phyloP scores from a whole-genome alignment of 2,113 vertebrate species.

The Ictalurus furcatus region DNA sequence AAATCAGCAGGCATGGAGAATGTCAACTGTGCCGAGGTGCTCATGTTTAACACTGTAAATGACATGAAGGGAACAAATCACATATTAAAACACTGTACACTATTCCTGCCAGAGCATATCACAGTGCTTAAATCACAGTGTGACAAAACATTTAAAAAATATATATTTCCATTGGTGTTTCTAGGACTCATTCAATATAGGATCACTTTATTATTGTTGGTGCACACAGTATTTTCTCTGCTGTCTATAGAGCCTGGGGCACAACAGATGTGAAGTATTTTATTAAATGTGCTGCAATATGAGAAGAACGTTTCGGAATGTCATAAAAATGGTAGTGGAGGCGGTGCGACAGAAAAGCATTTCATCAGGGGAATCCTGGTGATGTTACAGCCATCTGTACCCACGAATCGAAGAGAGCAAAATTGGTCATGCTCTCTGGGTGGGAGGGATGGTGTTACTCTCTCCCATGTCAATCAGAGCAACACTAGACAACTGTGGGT shows the following conservation, averaged over 20 bases:
- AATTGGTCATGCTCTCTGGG: too few relatives aligned
- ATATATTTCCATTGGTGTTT: neutral
- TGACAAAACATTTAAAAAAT: neutral
- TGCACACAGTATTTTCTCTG: too few relatives aligned
- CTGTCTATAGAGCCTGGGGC: too few relatives aligned
- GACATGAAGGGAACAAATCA: neutral
- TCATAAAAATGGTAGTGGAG: neutral
- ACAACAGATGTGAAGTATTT: neutral
- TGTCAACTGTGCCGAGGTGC: constrained; percentile 92
- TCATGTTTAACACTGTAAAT: constrained; percentile 85
- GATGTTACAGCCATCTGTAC: neutral
- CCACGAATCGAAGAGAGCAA: too few relatives aligned
- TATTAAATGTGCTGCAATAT: neutral
- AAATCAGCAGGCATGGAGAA: constrained; percentile 82
- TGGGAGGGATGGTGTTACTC: too few relatives aligned
- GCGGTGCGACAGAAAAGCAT: neutral
- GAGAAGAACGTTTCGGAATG: neutral
- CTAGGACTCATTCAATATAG: neutral
- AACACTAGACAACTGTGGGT: too few relatives aligned
- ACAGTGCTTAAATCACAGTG: neutral
- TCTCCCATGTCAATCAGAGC: too few relatives aligned
- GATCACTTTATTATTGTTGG: too few relatives aligned
- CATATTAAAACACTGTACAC: neutral
- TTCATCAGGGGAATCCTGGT: neutral
- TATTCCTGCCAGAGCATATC: neutral